Conservation (phyloP, 53 echinoderm and acorn worm species). For the Zoroaster sp. region DNA sequence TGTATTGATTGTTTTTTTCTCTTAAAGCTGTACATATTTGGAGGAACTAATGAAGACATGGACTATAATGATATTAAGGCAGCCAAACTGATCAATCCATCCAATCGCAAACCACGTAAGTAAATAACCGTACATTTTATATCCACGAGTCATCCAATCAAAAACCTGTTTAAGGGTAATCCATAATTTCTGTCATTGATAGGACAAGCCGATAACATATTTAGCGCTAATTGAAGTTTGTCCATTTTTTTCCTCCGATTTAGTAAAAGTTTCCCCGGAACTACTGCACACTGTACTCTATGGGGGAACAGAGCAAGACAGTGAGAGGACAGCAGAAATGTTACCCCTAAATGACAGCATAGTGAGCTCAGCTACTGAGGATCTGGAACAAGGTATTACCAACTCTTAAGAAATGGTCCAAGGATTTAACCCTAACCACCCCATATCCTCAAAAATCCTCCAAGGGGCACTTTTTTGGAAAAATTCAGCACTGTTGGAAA, state of each 20-base stretch:
- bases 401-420: too few relatives aligned
- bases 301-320: neutral
- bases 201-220: neutral
- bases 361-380: slow-evolving; percentile 4
- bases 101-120: slow-evolving; percentile 80
- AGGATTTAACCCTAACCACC: too few relatives aligned
- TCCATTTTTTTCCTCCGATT: neutral
- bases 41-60: slow-evolving; percentile 72
- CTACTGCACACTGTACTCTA: slow-evolving; percentile 14
- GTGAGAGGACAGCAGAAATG: neutral
- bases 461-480: too few relatives aligned
- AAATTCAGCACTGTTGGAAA: too few relatives aligned
- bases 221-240: neutral
- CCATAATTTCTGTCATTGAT: neutral
- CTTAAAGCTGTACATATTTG: slow-evolving; percentile 66
- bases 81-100: slow-evolving; percentile 82
- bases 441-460: too few relatives aligned
- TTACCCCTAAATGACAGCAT: neutral
- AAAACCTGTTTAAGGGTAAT: too few relatives aligned
- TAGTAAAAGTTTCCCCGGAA: slow-evolving; percentile 39
- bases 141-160: neutral
- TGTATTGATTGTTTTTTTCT: neutral
- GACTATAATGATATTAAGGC: slow-evolving; percentile 71
- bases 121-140: neutral
- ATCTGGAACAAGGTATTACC: slow-evolving; percentile 7